Evolutionary conservation across 2,888 invertebrate species (phyloP).

Genomic region (Bhutanitis thaidina): DNA sequence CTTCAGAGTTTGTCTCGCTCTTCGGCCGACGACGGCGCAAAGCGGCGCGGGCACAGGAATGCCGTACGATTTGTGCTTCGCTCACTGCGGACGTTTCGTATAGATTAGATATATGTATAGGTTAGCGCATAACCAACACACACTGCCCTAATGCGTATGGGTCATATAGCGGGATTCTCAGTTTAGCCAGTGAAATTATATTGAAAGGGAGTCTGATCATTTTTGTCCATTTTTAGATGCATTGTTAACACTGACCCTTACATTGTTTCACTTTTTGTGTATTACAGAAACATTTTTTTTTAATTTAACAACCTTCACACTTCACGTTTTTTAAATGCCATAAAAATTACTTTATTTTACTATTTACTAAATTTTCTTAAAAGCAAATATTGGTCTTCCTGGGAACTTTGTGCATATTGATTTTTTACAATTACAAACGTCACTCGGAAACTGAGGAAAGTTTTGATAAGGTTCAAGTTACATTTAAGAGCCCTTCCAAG

Average conservation of each 20-base stretch:
- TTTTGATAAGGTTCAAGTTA: too few species aligned
- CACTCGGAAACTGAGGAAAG: too few species aligned
- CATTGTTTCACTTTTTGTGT: background rate
- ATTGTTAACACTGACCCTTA: conserved; percentile 24
- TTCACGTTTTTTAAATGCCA: too few species aligned
- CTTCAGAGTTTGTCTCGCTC: conserved; percentile 50
- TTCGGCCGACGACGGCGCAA: conserved; percentile 26
- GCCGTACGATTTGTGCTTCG: conserved; percentile 77
- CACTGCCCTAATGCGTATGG: conserved; percentile 79
- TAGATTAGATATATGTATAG: conserved; percentile 50
- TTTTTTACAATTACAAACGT: too few species aligned
- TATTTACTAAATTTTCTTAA: too few species aligned
- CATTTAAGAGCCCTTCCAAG: too few species aligned
- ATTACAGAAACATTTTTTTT: too few species aligned
- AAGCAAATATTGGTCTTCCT: too few species aligned
- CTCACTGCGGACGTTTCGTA: conserved; percentile 59
- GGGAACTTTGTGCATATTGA: too few species aligned
- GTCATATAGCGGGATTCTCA: conserved; percentile 77
- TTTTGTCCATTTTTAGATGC: conserved; percentile 56
- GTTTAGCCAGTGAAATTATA: conserved; percentile 79
- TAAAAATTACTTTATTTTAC: too few species aligned
- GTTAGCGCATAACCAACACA: conserved; percentile 64
- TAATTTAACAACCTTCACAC: too few species aligned
- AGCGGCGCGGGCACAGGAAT: conserved; percentile 64
- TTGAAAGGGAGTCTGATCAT: conserved; percentile 77